Evolutionary conservation across 2,888 invertebrate genomes (phyloP).

Genomic region (Drosophila buzzatii): DNA sequence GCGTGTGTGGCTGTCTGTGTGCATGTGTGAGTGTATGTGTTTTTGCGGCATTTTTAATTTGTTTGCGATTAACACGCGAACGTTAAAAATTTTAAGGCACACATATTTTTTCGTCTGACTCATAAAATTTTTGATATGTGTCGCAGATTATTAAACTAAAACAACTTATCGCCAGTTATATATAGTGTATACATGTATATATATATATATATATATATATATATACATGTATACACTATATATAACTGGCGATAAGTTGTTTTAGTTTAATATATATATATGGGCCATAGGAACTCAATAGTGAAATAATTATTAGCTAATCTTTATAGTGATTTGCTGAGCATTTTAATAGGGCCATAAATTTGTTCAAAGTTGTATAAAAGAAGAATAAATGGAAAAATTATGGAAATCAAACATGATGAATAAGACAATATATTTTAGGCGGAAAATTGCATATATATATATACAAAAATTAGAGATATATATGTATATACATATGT

Average conservation of each 20-base stretch:
- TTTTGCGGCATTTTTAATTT: slow-evolving; percentile 70
- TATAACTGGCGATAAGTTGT: too few species aligned
- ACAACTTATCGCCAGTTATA: slow-evolving; percentile 28
- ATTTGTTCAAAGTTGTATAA: not conserved
- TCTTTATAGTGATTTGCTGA: not conserved
- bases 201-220: not conserved
- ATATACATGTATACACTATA: too few species aligned
- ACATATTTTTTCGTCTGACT: slow-evolving; percentile 29
- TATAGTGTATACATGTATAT: not conserved
- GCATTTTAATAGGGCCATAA: not conserved
- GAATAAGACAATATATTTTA: not conserved
- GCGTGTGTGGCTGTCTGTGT: slow-evolving; percentile 20
- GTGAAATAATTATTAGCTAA: slow-evolving; percentile 10
- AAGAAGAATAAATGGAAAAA: not conserved
- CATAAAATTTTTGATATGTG: slow-evolving; percentile 26
- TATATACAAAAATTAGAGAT: too few species aligned
- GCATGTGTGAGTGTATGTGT: slow-evolving; percentile 39
- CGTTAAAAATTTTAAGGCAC: slow-evolving; percentile 48
- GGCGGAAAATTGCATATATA: not conserved
- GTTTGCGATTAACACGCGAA: slow-evolving; percentile 76
- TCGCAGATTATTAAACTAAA: slow-evolving; percentile 27
- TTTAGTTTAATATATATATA: too few species aligned
- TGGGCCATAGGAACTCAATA: not conserved
- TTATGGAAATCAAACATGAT: not conserved
- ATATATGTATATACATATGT: too few species aligned